phyloP scores from a whole-genome alignment of 2,113 vertebrate genomes.

The Macquaria ambigua region DNA sequence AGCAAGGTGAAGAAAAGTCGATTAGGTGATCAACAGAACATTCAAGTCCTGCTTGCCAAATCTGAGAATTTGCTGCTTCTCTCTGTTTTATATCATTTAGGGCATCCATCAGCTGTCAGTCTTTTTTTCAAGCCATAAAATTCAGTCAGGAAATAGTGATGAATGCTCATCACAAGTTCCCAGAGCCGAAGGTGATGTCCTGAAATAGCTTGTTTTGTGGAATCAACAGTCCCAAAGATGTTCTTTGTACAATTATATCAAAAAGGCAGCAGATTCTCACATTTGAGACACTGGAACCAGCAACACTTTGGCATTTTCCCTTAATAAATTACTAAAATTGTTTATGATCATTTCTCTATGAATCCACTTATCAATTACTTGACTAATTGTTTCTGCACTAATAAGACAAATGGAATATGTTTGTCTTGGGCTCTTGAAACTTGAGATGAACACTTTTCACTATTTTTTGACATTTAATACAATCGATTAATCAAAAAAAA shows the following conservation, averaged over 20 bases:
- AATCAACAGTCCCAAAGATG: neutral
- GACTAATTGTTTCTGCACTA: neutral
- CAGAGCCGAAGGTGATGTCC: neutral
- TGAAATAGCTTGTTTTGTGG: constrained; percentile 1
- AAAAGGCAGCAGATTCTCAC: neutral
- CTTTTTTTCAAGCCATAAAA: neutral
- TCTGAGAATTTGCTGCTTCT: neutral
- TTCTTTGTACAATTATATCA: neutral
- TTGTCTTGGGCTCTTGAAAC: neutral
- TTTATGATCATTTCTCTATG: neutral
- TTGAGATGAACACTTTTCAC: neutral
- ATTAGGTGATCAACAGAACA: neutral
- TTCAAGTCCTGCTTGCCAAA: constrained; percentile 4
- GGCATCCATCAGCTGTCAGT: too few relatives aligned
- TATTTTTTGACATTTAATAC: neutral
- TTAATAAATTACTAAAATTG: neutral
- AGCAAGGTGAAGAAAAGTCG: constrained; percentile 21
- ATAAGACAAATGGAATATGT: neutral
- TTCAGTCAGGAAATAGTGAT: neutral
- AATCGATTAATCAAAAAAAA: neutral
- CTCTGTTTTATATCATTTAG: neutral
- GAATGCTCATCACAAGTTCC: neutral
- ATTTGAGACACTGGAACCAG: neutral
- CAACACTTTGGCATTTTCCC: neutral
- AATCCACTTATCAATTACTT: neutral